Conservation (phyloP, 1,140 invertebrate species). For the Zaprionus inermis region DNA sequence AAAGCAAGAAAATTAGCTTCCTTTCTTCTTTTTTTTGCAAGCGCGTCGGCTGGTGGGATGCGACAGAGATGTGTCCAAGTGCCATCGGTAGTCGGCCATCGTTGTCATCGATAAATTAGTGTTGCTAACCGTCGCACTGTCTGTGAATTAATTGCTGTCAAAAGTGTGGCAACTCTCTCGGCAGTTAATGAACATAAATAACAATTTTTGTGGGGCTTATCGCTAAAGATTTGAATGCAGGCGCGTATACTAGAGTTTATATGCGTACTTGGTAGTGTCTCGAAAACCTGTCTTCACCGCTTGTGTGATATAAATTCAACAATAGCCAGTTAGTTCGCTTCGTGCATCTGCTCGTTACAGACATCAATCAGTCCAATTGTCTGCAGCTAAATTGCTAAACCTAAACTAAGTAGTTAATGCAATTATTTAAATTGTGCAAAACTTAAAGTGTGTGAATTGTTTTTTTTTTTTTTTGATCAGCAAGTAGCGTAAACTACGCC, state of each 20-base stretch:
- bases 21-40: slow-evolving; percentile 59
- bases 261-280: not conserved
- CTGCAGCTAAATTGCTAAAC: slow-evolving; percentile 6
- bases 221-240: not conserved
- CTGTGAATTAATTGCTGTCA: not conserved
- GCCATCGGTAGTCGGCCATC: slow-evolving; percentile 1
- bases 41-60: slow-evolving; percentile 67
- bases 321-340: slow-evolving; percentile 9
- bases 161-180: slow-evolving; percentile 7
- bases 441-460: not conserved
- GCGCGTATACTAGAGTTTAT: slow-evolving; percentile 8
- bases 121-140: not conserved
- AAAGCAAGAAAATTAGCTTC: slow-evolving; percentile 41
- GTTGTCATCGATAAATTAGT: not conserved
- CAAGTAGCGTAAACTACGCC: not conserved
- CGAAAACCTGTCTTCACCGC: not conserved
- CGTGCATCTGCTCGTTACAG: not conserved
- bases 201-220: slow-evolving; percentile 2
- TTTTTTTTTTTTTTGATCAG: not conserved
- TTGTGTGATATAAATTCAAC: not conserved
- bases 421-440: slow-evolving; percentile 26
- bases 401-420: not conserved
- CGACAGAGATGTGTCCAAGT: slow-evolving; percentile 31
- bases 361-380: slow-evolving; percentile 8
- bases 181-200: slow-evolving; percentile 4